phyloP scores from a whole-genome alignment of 1,140 invertebrate genomes.

The Polypedilum vanderplanki region DNA sequence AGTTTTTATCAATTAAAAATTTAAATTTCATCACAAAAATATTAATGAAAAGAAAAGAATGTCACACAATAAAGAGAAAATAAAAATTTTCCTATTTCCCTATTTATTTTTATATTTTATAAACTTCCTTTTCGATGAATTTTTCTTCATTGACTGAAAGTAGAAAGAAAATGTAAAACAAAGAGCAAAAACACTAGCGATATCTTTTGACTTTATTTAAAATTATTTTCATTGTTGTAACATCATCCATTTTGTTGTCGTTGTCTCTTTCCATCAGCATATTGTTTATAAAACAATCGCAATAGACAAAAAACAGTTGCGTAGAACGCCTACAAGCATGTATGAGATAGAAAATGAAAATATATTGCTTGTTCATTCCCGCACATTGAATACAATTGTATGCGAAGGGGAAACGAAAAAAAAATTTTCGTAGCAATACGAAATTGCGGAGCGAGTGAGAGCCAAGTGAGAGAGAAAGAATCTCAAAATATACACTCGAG shows the following conservation, averaged over 20 bases:
- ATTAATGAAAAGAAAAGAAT: no score
- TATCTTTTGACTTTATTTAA: constrained; percentile 21
- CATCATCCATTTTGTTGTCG: constrained; percentile 26
- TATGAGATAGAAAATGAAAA: neutral
- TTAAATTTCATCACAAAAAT: no score
- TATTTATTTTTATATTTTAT: neutral
- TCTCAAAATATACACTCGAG: constrained; percentile 17
- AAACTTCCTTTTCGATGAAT: neutral
- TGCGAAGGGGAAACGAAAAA: neutral
- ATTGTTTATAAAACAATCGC: neutral
- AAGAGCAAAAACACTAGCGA: neutral
- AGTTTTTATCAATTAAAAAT: no score
- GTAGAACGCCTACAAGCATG: constrained; percentile 21
- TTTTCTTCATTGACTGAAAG: constrained; percentile 2
- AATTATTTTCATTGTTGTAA: constrained; percentile 15
- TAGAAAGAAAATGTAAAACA: neutral
- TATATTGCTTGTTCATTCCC: neutral
- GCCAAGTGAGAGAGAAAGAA: neutral
- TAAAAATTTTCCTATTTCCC: neutral
- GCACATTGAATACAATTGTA: neutral
- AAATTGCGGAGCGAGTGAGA: neutral
- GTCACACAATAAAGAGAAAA: no score
- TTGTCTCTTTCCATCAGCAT: constrained; percentile 17
- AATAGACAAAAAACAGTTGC: constrained; percentile 29
- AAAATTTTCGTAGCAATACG: neutral